Conservation (phyloP, 2,113 vertebrate genomes). For the Platichthys flesus region DNA sequence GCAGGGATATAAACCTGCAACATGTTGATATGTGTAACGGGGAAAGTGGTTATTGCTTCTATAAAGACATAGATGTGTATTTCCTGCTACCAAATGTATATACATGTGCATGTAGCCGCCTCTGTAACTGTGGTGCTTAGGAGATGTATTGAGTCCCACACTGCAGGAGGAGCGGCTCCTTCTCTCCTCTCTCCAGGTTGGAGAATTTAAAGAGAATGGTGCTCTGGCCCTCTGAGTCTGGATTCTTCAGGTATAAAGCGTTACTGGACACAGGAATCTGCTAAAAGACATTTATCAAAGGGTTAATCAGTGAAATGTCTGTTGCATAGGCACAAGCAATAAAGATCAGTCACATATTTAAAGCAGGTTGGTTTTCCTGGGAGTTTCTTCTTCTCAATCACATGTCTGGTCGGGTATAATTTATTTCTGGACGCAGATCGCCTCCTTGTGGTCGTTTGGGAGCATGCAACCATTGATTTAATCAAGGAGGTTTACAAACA, state of each 20-base stretch:
- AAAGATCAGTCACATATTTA: not conserved
- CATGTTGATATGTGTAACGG: too few species aligned
- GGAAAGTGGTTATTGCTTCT: too few species aligned
- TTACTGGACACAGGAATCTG: constrained; percentile 66
- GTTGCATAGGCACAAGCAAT: not conserved
- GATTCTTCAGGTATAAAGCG: constrained; percentile 61
- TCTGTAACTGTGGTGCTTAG: constrained; percentile 3
- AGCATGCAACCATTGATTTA: not conserved
- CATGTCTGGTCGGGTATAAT: not conserved
- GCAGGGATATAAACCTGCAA: too few species aligned
- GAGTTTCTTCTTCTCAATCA: not conserved
- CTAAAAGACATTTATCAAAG: constrained; percentile 1
- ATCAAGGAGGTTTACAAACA: not conserved
- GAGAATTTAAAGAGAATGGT: constrained; percentile 35
- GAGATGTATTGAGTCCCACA: constrained; percentile 28
- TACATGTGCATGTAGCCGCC: not conserved
- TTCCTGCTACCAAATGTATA: not conserved
- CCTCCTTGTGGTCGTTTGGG: constrained; percentile 64
- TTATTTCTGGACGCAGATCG: constrained; percentile 24
- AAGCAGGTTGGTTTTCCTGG: not conserved
- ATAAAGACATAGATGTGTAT: too few species aligned
- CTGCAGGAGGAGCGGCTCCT: constrained; percentile 55
- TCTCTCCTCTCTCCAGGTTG: constrained; percentile 48
- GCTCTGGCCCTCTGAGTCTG: constrained; percentile 29
- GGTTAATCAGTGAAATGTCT: not conserved